Conservation (phyloP, 2,797 vertebrate genomes). For the Toxotes lorentzi region DNA sequence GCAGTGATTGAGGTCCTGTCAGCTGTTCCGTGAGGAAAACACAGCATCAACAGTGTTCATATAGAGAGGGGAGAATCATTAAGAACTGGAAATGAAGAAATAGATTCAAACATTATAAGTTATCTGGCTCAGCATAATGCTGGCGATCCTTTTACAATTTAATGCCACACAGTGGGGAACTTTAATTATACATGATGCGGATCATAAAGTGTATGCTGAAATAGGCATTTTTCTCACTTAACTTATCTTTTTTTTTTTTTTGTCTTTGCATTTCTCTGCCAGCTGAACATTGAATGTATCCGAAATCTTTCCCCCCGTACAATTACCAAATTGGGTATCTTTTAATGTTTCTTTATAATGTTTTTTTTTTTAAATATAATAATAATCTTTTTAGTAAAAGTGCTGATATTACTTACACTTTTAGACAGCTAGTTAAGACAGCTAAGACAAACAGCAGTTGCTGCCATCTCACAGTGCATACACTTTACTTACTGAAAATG, state of each 20-base stretch:
- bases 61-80: constrained; percentile 9
- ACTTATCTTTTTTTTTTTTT: constrained; percentile 72
- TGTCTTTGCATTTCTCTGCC: constrained; percentile 52
- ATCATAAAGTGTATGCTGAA: constrained; percentile 72
- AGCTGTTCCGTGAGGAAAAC: constrained; percentile 27
- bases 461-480: background rate
- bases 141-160: constrained; percentile 61
- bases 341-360: background rate
- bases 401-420: background rate
- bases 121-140: constrained; percentile 68
- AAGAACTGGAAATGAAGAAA: constrained; percentile 57
- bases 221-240: constrained; percentile 66
- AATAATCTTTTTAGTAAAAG: background rate
- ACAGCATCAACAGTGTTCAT: constrained; percentile 1
- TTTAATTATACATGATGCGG: constrained; percentile 77
- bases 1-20: constrained; percentile 21
- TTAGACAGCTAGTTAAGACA: too few relatives aligned
- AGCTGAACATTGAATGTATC: constrained; percentile 5
- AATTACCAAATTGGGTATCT: constrained; percentile 19
- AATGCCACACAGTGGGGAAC: constrained; percentile 64
- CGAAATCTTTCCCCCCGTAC: background rate
- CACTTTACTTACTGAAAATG: too few relatives aligned
- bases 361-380: too few relatives aligned
- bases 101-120: constrained; percentile 66
- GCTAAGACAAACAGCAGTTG: too few relatives aligned